Percentiles rank a stretch among this genome's conserved stretches.
Evolutionary conservation across 53 echinoderm and acorn worm genomes (phyloP).

Genomic region (Antedon mediterranea): DNA sequence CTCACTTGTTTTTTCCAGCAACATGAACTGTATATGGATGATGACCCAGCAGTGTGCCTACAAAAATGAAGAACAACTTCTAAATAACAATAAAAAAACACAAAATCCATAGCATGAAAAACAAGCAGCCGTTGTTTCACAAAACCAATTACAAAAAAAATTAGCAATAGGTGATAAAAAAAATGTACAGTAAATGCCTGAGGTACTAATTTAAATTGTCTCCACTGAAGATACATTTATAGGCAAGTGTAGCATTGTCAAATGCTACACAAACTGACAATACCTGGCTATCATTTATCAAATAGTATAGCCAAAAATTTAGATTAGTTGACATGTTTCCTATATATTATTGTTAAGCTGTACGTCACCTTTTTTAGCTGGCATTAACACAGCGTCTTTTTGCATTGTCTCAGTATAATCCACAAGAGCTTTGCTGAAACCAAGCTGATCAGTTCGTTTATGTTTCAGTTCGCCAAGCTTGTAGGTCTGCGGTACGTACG

Average conservation of each 20-base stretch:
- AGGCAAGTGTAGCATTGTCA: no score
- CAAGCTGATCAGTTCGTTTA: conserved; percentile 17
- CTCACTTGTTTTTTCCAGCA: conserved; percentile 37
- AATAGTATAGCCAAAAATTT: no score
- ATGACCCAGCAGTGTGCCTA: conserved; percentile 34
- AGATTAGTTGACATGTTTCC: not conserved
- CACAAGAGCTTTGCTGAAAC: conserved; percentile 32
- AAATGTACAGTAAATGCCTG: no score
- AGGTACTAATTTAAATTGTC: no score
- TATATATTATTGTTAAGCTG: not conserved
- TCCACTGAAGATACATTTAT: no score
- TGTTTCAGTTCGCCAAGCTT: conserved; percentile 25
- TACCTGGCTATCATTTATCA: no score
- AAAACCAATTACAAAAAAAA: no score
- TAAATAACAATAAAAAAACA: no score
- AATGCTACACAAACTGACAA: no score
- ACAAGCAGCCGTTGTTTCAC: no score
- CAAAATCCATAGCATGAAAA: no score
- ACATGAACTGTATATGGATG: conserved; percentile 38
- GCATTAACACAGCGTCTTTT: conserved; percentile 12
- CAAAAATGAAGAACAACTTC: not conserved
- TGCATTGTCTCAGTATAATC: conserved; percentile 27
- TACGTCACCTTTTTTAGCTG: conserved; percentile 27
- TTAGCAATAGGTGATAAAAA: no score
- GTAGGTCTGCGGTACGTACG: conserved; percentile 20